These are phyloP conservation scores for Macquaria ambigua DNA, from an alignment of 2,113 vertebrate species.

Conservation along the genomic window DNA sequence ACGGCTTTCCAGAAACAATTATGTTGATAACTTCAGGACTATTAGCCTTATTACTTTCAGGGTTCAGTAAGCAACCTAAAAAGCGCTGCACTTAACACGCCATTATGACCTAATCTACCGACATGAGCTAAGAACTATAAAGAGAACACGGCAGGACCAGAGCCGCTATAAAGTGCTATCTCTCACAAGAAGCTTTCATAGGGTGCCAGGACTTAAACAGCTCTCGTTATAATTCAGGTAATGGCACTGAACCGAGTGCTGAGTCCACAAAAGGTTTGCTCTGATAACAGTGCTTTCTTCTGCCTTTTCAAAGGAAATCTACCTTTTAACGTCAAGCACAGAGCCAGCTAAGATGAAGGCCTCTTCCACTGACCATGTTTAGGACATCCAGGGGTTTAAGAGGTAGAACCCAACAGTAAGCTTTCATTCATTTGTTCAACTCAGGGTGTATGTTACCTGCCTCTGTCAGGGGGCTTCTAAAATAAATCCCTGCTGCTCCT, in stretches of 20 bases:
- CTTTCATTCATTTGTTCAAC: constrained; percentile 1
- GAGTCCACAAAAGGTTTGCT: constrained; percentile 40
- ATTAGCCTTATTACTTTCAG: constrained; percentile 65
- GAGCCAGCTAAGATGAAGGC: constrained; percentile 21
- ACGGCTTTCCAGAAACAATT: constrained; percentile 52
- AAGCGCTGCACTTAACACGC: constrained; percentile 43
- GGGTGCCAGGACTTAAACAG: constrained; percentile 39
- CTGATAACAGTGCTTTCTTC: constrained; percentile 55
- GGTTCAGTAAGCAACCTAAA: constrained; percentile 63
- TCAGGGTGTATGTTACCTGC: constrained; percentile 33
- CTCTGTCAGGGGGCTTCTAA: constrained; percentile 14
- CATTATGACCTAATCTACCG: constrained; percentile 67
- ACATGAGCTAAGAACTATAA: constrained; percentile 44
- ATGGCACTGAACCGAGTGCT: constrained; percentile 28
- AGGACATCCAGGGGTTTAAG: constrained; percentile 34
- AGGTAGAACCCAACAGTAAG: constrained; percentile 17
- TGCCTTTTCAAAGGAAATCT: constrained; percentile 46
- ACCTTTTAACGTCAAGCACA: neutral
- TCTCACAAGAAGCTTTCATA: constrained; percentile 63
- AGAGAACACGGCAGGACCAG: constrained; percentile 49
- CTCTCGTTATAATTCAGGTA: constrained; percentile 46
- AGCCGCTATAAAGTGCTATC: constrained; percentile 58
- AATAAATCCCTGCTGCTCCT: constrained; percentile 54
- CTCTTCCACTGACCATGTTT: neutral
- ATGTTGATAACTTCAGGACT: constrained; percentile 52